Conservation (phyloP, 2,797 vertebrate species). For the Luscinia megarhynchos region DNA sequence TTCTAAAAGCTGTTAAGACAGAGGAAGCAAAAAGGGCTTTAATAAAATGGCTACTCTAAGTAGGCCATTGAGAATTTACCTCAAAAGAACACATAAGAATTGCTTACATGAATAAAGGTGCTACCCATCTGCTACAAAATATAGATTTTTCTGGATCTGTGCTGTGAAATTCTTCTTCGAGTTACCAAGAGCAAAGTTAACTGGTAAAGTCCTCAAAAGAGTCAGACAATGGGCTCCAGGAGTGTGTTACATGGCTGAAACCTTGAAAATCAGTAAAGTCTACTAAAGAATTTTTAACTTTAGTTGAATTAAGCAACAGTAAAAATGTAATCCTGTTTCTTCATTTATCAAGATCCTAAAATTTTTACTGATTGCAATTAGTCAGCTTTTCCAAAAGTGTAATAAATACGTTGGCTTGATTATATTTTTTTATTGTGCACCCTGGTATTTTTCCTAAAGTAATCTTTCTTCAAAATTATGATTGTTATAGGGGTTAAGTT, state of each 20-base stretch:
- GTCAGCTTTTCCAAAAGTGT: background rate
- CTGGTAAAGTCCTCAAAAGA: background rate
- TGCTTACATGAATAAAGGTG: background rate
- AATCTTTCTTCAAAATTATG: background rate
- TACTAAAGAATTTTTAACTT: background rate
- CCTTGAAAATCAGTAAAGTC: background rate
- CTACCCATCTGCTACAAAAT: background rate
- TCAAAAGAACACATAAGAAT: background rate
- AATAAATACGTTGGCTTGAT: background rate
- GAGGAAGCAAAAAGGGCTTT: background rate
- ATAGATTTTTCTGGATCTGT: background rate
- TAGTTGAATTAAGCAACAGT: background rate
- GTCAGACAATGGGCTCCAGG: background rate
- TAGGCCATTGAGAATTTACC: background rate
- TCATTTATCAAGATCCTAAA: background rate
- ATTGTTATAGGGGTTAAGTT: background rate
- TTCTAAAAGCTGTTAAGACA: background rate
- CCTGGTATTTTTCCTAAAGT: background rate
- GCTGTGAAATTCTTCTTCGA: background rate
- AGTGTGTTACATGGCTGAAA: rapidly evolving
- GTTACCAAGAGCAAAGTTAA: background rate
- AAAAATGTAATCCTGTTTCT: background rate
- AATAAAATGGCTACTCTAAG: background rate
- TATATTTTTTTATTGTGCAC: background rate
- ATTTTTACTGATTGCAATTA: background rate